These are phyloP conservation scores for Chrosomus eos DNA, from an alignment of 2,797 vertebrate species.

Conservation along the genomic window DNA sequence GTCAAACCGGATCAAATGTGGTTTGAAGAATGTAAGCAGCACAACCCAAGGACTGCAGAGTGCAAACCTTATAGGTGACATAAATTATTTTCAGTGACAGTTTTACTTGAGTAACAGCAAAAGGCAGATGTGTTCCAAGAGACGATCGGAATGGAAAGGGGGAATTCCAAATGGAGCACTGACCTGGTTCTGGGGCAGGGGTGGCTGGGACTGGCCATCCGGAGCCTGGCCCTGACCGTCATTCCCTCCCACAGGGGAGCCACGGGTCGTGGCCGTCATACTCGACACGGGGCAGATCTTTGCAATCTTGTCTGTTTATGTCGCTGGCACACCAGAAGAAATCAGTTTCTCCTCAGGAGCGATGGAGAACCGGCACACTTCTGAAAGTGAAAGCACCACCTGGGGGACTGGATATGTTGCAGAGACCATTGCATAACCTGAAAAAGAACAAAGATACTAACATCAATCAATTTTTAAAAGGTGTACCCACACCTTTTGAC, in stretches of 20 bases:
- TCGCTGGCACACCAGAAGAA: constrained; percentile 94
- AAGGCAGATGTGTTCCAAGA: not conserved
- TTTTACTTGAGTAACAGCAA: constrained; percentile 13
- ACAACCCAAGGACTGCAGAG: not conserved
- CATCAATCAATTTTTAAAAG: constrained; percentile 21
- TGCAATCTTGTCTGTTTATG: constrained; percentile 99
- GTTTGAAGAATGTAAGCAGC: constrained; percentile 1
- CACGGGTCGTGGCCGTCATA: constrained; percentile 99
- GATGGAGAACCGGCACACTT: constrained; percentile 91
- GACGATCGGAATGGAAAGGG: not conserved
- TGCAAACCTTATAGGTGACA: not conserved
- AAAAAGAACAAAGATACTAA: constrained; percentile 46
- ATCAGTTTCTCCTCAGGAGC: constrained; percentile 97
- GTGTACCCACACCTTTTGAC: not conserved
- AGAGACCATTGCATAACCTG: constrained; percentile 99
- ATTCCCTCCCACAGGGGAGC: constrained; percentile 99
- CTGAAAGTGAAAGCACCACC: constrained; percentile 95
- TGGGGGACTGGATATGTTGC: constrained; percentile 94
- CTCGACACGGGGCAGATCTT: constrained; percentile 99
- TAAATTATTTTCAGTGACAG: not conserved
- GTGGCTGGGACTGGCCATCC: constrained; percentile 98
- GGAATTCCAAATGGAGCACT: constrained; percentile 47
- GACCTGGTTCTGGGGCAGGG: constrained; percentile 99
- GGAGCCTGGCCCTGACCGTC: constrained; percentile 96
- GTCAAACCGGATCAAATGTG: constrained; percentile 11